phyloP scores from a whole-genome alignment of 2,888 invertebrate genomes.

The Suillia variegata region DNA sequence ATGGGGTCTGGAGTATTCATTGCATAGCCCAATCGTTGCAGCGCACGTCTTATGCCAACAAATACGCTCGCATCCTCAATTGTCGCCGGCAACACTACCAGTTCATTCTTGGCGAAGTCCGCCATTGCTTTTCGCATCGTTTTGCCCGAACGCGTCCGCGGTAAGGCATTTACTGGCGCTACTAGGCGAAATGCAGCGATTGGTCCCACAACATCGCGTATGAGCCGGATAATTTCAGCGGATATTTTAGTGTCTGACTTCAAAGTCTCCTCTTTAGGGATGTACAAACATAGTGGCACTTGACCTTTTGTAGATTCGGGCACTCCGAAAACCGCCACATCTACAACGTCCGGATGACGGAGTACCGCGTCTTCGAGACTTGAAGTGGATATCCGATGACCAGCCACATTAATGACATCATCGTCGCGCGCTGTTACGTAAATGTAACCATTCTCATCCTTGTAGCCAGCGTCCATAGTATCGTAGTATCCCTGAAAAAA shows the following conservation, averaged over 20 bases:
- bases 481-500: conserved; percentile 68
- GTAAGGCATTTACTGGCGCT: conserved; percentile 78
- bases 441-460: conserved; percentile 81
- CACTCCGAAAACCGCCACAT: conserved; percentile 88
- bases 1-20: conserved; percentile 72
- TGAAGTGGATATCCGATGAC: conserved; percentile 87
- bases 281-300: conserved; percentile 85
- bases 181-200: conserved; percentile 87
- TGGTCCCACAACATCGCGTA: conserved; percentile 65
- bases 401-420: conserved; percentile 93
- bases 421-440: conserved; percentile 91
- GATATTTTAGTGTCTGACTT: conserved; percentile 54
- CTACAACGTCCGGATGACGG: conserved; percentile 82
- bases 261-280: conserved; percentile 66
- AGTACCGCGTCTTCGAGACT: conserved; percentile 89
- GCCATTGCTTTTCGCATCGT: conserved; percentile 81
- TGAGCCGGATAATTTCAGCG: conserved; percentile 57
- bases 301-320: conserved; percentile 90
- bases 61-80: conserved; percentile 88
- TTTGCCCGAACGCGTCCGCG: conserved; percentile 83
- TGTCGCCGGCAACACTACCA: conserved; percentile 80
- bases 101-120: conserved; percentile 81
- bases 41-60: conserved; percentile 73
- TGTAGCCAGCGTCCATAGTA: conserved; percentile 93
- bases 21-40: conserved; percentile 79